phyloP scores from a whole-genome alignment of 2,888 invertebrate species.

The Pollenia labialis region DNA sequence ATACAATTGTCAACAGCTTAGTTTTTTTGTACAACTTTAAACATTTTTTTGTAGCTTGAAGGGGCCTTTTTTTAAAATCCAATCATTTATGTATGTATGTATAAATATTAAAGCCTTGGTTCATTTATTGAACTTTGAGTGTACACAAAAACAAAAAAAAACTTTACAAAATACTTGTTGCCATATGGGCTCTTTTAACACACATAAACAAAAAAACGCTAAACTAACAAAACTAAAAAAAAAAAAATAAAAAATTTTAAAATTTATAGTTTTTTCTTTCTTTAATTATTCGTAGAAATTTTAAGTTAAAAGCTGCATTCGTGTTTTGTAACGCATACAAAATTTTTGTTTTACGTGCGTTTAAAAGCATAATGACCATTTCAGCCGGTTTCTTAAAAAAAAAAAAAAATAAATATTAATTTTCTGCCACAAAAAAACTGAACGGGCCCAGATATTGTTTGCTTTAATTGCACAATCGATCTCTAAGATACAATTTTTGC shows the following conservation, averaged over 20 bases:
- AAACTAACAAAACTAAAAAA: background rate
- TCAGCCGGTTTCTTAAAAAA: conserved; percentile 38
- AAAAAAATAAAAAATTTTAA: background rate
- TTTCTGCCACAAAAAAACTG: background rate
- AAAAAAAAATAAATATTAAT: background rate
- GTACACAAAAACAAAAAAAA: background rate
- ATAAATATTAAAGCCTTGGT: conserved; percentile 26
- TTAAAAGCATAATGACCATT: conserved; percentile 43
- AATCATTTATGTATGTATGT: conserved; percentile 5
- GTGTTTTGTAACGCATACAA: conserved; percentile 40
- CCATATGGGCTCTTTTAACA: conserved; percentile 12
- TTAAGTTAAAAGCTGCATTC: conserved; percentile 54
- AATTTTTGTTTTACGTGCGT: conserved; percentile 37
- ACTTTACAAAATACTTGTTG: background rate
- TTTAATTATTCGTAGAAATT: conserved; percentile 52
- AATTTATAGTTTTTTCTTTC: conserved; percentile 21
- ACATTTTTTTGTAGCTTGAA: background rate
- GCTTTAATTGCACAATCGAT: background rate
- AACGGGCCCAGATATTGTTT: background rate
- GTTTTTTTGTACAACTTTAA: conserved; percentile 29
- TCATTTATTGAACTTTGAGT: conserved; percentile 23
- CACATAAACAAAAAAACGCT: conserved; percentile 4
- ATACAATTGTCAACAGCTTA: conserved; percentile 61
- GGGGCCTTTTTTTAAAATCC: background rate
- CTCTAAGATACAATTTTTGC: too few species aligned